phyloP scores from a whole-genome alignment of 2,113 vertebrate genomes.

The Varanus komodoensis region DNA sequence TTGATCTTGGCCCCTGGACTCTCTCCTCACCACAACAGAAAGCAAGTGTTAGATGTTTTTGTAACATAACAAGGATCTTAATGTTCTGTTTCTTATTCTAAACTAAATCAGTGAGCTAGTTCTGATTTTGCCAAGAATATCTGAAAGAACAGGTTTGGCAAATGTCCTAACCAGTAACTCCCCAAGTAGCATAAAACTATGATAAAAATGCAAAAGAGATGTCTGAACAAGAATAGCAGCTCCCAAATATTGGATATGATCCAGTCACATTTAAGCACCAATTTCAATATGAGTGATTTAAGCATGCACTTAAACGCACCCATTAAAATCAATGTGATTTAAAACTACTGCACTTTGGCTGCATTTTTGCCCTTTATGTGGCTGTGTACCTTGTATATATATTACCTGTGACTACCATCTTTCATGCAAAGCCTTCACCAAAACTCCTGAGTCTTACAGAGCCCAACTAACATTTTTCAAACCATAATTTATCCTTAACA shows the following conservation, averaged over 20 bases:
- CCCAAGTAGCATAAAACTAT: not conserved
- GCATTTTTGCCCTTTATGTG: not conserved
- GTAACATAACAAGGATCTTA: not conserved
- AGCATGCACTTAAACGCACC: not conserved
- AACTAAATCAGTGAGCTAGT: not conserved
- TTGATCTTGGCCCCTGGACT: not conserved
- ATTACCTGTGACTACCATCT: not conserved
- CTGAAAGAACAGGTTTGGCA: not conserved
- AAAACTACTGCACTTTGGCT: not conserved
- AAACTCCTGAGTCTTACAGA: rapidly evolving
- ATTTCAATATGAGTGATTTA: not conserved
- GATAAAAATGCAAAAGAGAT: not conserved
- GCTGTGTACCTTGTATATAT: not conserved
- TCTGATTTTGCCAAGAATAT: not conserved
- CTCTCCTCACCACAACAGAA: not conserved
- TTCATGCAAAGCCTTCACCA: not conserved
- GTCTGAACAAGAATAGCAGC: not conserved
- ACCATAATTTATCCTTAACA: slow-evolving; percentile 42
- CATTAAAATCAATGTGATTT: not conserved
- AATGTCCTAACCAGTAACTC: not conserved
- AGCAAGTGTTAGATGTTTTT: not conserved
- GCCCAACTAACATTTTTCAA: not conserved
- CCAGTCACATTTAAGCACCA: not conserved
- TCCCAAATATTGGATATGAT: not conserved
- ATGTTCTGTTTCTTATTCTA: not conserved